phyloP scores from a whole-genome alignment of 2,797 vertebrate genomes.

The Dermochelys coriacea region DNA sequence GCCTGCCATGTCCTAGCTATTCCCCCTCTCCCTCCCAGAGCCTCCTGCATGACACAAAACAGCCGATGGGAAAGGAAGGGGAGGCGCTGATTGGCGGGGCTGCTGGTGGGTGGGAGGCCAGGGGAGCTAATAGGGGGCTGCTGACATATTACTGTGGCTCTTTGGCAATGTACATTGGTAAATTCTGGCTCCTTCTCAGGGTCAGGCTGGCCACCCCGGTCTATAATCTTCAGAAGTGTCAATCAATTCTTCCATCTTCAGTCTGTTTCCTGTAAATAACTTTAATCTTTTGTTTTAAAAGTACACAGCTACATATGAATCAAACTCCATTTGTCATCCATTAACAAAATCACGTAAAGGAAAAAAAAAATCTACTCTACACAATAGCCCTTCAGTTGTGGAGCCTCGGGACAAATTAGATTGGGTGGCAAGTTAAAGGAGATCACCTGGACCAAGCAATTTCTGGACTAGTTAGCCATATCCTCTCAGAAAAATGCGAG shows the following conservation, averaged over 20 bases:
- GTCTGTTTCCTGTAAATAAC: not conserved
- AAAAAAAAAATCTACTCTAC: not conserved
- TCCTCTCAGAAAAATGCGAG: not conserved
- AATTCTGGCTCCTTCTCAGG: too few relatives aligned
- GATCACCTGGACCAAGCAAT: not conserved
- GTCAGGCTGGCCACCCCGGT: too few relatives aligned
- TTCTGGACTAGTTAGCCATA: rapidly evolving
- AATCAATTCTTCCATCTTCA: not conserved
- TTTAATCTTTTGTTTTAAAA: not conserved
- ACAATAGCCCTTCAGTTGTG: not conserved
- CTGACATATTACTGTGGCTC: too few relatives aligned
- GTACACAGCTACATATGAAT: not conserved
- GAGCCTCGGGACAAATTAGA: not conserved
- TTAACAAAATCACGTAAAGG: not conserved
- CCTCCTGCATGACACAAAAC: too few relatives aligned
- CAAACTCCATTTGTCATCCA: not conserved
- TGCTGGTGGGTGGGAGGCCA: too few relatives aligned
- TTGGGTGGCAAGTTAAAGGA: not conserved
- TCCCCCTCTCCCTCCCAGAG: too few relatives aligned
- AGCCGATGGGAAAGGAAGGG: too few relatives aligned
- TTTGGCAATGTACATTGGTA: too few relatives aligned
- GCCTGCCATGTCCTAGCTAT: too few relatives aligned
- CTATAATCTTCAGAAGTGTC: not conserved
- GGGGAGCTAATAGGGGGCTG: too few relatives aligned
- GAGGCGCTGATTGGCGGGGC: too few relatives aligned